Conservation (phyloP, 2,797 vertebrate species). For the Enteromius viviparus region DNA sequence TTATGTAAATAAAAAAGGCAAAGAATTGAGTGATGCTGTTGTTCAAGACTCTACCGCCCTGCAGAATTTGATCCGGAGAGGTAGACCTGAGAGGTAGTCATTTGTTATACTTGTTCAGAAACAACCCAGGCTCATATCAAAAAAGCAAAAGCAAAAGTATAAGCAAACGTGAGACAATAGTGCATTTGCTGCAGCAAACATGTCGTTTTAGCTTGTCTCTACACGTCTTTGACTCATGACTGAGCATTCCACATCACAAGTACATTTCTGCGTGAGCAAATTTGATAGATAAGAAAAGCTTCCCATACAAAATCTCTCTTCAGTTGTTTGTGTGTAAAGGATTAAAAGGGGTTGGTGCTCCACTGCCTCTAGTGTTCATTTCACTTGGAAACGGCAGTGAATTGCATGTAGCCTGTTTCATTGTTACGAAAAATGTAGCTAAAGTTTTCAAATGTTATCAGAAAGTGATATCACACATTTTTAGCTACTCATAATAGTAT, state of each 20-base stretch:
- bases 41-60: neutral
- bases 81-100: neutral
- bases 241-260: neutral
- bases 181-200: neutral
- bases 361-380: neutral
- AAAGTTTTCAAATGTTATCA: neutral
- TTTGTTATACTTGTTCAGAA: neutral
- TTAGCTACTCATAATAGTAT: neutral
- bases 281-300: neutral
- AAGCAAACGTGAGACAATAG: neutral
- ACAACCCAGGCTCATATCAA: neutral
- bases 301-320: neutral
- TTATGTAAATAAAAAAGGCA: slow-evolving; percentile 10
- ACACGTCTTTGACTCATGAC: neutral
- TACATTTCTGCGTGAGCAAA: neutral
- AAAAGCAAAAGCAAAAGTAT: neutral
- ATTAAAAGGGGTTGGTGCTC: neutral
- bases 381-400: neutral
- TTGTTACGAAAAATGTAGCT: neutral
- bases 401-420: neutral
- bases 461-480: neutral
- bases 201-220: neutral
- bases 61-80: neutral
- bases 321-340: neutral
- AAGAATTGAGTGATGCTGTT: neutral